Conservation (phyloP, 1,140 invertebrate species). For the Lerema accius region DNA sequence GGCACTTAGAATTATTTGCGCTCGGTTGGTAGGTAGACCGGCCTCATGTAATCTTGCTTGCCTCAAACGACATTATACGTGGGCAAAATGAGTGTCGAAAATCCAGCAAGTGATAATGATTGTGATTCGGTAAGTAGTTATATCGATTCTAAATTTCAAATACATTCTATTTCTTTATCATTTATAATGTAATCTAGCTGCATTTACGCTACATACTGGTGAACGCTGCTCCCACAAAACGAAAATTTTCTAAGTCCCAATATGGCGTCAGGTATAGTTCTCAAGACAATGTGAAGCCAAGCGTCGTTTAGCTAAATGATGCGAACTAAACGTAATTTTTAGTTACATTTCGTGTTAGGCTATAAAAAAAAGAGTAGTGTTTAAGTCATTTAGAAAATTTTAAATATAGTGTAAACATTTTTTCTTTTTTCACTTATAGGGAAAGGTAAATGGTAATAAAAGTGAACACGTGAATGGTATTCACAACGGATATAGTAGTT, state of each 20-base stretch:
- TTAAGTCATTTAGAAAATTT: slow-evolving; percentile 17
- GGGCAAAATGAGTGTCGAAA: slow-evolving; percentile 82
- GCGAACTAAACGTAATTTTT: slow-evolving; percentile 23
- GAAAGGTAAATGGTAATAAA: slow-evolving; percentile 80
- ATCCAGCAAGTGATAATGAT: slow-evolving; percentile 76
- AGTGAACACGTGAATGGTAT: slow-evolving; percentile 87
- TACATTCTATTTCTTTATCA: slow-evolving; percentile 41
- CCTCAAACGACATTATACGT: slow-evolving; percentile 73
- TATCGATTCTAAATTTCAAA: slow-evolving; percentile 42
- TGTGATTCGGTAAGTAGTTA: slow-evolving; percentile 74
- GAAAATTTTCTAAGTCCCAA: slow-evolving; percentile 93
- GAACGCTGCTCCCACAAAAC: slow-evolving; percentile 66
- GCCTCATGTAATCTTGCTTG: slow-evolving; percentile 77
- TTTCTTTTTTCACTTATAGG: slow-evolving; percentile 55
- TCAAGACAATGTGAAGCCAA: slow-evolving; percentile 62
- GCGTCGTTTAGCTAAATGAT: slow-evolving; percentile 51
- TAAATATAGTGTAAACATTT: slow-evolving; percentile 5
- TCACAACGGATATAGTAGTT: slow-evolving; percentile 86
- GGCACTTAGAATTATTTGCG: slow-evolving; percentile 73
- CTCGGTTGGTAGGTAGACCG: slow-evolving; percentile 48
- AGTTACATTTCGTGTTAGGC: background rate
- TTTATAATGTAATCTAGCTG: slow-evolving; percentile 30
- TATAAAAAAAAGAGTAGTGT: slow-evolving; percentile 12
- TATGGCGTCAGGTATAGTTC: slow-evolving; percentile 91
- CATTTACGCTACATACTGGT: slow-evolving; percentile 61